phyloP scores from a whole-genome alignment of 2,113 vertebrate genomes.

The Syrmaticus mikado region DNA sequence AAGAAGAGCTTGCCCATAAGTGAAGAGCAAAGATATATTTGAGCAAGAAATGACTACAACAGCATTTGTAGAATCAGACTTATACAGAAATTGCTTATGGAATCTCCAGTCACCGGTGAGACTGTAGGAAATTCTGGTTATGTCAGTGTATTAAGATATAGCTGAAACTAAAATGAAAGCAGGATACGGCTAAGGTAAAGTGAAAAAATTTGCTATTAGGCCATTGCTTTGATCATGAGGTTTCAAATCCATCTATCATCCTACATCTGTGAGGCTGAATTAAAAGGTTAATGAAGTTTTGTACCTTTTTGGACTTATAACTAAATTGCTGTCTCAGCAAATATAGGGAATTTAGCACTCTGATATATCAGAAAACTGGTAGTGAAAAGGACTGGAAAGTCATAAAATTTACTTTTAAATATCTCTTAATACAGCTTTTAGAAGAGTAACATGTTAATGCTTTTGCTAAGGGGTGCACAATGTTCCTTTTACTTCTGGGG shows the following conservation, averaged over 20 bases:
- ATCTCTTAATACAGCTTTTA: conserved; percentile 50
- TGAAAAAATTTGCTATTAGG: conserved; percentile 74
- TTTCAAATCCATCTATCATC: conserved; percentile 73
- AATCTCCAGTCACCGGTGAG: conserved; percentile 25
- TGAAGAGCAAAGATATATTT: neutral
- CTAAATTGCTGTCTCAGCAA: conserved; percentile 75
- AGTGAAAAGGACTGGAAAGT: conserved; percentile 13
- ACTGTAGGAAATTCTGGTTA: conserved; percentile 38
- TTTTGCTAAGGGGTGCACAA: neutral
- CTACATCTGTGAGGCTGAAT: conserved; percentile 74
- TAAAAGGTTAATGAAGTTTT: conserved; percentile 84
- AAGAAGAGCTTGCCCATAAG: neutral
- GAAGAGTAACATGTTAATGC: conserved; percentile 39
- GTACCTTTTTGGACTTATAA: conserved; percentile 73
- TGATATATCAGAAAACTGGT: conserved; percentile 50
- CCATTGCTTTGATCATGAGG: conserved; percentile 75
- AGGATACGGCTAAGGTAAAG: conserved; percentile 66
- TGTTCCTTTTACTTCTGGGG: neutral
- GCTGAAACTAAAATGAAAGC: conserved; percentile 74
- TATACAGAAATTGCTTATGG: conserved; percentile 54
- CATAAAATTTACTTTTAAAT: conserved; percentile 65
- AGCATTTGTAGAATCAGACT: conserved; percentile 13
- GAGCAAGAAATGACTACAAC: neutral
- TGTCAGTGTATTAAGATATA: conserved; percentile 57
- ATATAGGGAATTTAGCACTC: conserved; percentile 55